phyloP scores from a whole-genome alignment of 2,888 invertebrate species.

The Orchesella flavescens region DNA sequence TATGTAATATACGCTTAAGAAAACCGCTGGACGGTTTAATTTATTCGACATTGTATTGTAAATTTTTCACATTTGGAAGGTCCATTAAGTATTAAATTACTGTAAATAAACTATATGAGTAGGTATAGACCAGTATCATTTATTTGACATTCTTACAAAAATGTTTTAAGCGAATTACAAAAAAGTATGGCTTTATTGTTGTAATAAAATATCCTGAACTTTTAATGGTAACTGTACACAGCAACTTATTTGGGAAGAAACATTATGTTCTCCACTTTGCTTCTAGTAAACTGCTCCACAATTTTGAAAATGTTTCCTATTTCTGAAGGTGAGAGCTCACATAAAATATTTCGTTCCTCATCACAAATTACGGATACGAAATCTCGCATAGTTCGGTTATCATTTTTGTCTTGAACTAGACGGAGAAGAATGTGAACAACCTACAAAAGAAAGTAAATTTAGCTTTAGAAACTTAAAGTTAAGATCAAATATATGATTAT shows the following conservation, averaged over 20 bases:
- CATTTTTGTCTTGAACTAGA: constrained; percentile 59
- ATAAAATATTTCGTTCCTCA: constrained; percentile 52
- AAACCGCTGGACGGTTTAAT: constrained; percentile 6
- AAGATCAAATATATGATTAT: neutral
- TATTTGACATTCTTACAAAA: neutral
- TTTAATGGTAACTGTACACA: no score
- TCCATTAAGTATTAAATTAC: neutral
- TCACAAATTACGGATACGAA: constrained; percentile 60
- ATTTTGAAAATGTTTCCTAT: constrained; percentile 63
- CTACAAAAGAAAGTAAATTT: constrained; percentile 42
- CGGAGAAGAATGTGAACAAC: constrained; percentile 61
- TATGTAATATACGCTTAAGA: neutral
- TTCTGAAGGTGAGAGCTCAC: constrained; percentile 61
- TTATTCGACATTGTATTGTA: neutral
- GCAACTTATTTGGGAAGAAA: constrained; percentile 50
- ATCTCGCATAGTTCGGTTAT: constrained; percentile 46
- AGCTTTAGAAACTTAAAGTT: no score
- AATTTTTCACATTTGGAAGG: constrained; percentile 2
- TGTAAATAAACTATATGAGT: neutral
- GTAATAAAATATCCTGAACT: no score
- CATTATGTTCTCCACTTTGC: constrained; percentile 52
- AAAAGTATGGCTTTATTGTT: neutral
- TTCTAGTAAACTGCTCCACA: constrained; percentile 55
- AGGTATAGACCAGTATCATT: no score
- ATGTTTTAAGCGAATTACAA: constrained; percentile 1